phyloP scores from a whole-genome alignment of 2,113 vertebrate genomes.

The Megaceryle maxima region DNA sequence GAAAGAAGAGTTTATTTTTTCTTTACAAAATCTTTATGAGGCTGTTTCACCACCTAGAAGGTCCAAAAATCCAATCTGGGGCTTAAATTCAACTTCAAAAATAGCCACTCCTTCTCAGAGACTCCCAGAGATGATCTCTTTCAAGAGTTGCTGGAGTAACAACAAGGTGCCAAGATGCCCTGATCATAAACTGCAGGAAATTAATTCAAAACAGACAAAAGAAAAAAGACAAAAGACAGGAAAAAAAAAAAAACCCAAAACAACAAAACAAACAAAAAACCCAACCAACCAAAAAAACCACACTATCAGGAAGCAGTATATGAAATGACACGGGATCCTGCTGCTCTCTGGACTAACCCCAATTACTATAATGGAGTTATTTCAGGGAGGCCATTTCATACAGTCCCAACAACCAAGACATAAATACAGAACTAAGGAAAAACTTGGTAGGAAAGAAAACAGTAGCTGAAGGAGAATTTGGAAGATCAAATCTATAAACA shows the following conservation, averaged over 20 bases:
- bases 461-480: neutral
- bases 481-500: neutral
- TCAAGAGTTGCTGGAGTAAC: neutral
- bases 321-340: neutral
- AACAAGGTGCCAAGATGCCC: neutral
- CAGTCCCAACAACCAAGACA: neutral
- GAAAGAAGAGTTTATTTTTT: neutral
- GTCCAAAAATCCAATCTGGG: neutral
- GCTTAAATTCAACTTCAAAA: neutral
- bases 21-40: neutral
- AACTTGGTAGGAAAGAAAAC: neutral
- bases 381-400: neutral
- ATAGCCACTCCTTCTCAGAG: neutral
- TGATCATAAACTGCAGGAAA: neutral
- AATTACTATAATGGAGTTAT: neutral
- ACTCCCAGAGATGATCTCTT: neutral
- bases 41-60: neutral
- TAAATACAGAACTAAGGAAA: neutral
- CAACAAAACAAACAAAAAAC: neutral
- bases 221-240: neutral
- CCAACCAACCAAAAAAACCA: too few relatives aligned
- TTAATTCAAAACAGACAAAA: neutral
- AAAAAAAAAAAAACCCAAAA: neutral
- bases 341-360: neutral
- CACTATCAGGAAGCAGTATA: neutral